Percentiles rank a stretch among this genome's conserved stretches.
These are phyloP conservation scores for Plebejus melissa DNA, from an alignment of 2,888 invertebrate species.

Conservation along the genomic window DNA sequence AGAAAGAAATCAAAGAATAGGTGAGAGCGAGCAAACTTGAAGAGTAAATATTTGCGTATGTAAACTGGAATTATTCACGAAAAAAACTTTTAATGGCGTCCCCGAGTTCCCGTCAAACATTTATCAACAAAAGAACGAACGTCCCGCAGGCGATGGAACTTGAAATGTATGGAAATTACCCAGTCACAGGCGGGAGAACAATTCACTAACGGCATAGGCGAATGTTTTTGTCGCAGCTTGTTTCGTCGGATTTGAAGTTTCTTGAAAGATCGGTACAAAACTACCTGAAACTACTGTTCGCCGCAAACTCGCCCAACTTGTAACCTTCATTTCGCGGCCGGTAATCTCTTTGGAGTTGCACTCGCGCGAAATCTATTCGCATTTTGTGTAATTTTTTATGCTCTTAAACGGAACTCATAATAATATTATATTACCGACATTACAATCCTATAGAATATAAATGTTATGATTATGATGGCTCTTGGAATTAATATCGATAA, in stretches of 20 bases:
- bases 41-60: slow-evolving; percentile 78
- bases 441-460: not conserved
- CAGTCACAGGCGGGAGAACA: slow-evolving; percentile 77
- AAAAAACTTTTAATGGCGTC: slow-evolving; percentile 80
- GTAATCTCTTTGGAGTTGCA: slow-evolving; percentile 5
- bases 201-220: slow-evolving; percentile 78
- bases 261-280: slow-evolving; percentile 40
- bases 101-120: slow-evolving; percentile 79
- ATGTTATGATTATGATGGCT: not conserved
- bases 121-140: slow-evolving; percentile 80
- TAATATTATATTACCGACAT: not conserved
- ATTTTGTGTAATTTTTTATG: not conserved
- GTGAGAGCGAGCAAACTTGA: slow-evolving; percentile 73
- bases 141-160: slow-evolving; percentile 79
- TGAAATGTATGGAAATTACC: slow-evolving; percentile 80
- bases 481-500: not conserved
- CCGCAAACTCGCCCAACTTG: slow-evolving; percentile 2
- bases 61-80: slow-evolving; percentile 79
- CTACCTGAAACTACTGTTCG: slow-evolving; percentile 32
- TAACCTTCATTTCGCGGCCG: not conserved
- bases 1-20: slow-evolving; percentile 77
- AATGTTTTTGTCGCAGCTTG: slow-evolving; percentile 77
- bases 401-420: not conserved
- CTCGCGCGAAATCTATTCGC: not conserved
- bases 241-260: slow-evolving; percentile 67